A percentile compares a stretch with the other conserved stretches of the same genome.
Conservation (phyloP, 2,797 vertebrate genomes). For the Orestias chungarensis region DNA sequence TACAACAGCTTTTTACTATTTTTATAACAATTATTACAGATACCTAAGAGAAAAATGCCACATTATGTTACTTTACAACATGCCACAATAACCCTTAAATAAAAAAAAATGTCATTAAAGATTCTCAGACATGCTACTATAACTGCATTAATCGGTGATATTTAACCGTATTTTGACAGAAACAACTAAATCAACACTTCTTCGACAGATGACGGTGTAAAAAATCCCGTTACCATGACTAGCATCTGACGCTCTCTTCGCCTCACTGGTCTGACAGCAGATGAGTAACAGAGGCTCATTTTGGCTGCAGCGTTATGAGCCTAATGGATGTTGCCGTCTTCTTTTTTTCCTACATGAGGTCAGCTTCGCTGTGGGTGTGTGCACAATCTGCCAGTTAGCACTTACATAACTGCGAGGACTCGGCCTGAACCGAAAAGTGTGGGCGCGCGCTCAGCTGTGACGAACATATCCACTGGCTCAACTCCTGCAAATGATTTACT, state of each 20-base stretch:
- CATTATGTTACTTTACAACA: too few species aligned
- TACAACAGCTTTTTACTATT: neutral
- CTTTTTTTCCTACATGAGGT: conserved; percentile 37
- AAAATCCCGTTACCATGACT: neutral
- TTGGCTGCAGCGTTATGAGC: conserved; percentile 22
- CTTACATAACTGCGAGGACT: conserved; percentile 66
- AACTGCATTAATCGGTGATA: too few species aligned
- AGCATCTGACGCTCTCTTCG: conserved; percentile 1
- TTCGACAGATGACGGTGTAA: conserved; percentile 7
- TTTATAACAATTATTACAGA: neutral
- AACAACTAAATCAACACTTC: neutral
- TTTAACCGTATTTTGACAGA: neutral
- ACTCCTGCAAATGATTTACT: conserved; percentile 49
- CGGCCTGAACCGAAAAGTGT: conserved; percentile 44
- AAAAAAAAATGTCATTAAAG: neutral
- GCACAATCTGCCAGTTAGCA: conserved; percentile 55
- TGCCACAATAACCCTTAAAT: too few species aligned
- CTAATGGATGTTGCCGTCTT: conserved; percentile 43
- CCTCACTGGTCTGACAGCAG: conserved; percentile 15
- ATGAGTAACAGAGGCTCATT: conserved; percentile 42
- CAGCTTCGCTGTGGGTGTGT: conserved; percentile 62
- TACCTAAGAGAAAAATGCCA: neutral
- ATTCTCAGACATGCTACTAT: too few species aligned
- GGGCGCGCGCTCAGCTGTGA: conserved; percentile 53
- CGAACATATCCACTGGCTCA: conserved; percentile 40